A percentile compares a stretch with the other conserved stretches of the same genome.
phyloP scores from a whole-genome alignment of 2,113 vertebrate genomes.

The Microtus oregoni region DNA sequence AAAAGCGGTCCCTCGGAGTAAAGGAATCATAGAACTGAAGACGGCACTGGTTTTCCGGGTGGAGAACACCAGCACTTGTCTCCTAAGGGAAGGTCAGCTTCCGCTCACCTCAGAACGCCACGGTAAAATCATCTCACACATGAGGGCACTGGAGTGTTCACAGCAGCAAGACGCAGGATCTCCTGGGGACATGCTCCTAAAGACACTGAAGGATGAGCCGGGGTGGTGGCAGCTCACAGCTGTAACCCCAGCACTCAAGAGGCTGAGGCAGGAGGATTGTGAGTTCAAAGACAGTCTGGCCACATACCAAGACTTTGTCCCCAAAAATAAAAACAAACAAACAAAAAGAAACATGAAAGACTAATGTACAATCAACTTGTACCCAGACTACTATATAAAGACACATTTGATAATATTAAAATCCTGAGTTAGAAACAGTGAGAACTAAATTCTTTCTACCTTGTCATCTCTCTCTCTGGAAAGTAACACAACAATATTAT shows the following conservation, averaged over 20 bases:
- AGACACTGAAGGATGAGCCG: background rate
- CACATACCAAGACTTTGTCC: background rate
- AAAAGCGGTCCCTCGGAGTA: background rate
- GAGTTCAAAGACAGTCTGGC: background rate
- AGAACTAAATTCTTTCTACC: background rate
- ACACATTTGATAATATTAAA: background rate
- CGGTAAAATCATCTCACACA: background rate
- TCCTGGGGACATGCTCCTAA: background rate
- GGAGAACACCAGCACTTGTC: background rate
- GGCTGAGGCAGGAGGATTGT: background rate
- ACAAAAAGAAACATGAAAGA: background rate
- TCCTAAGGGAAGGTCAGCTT: background rate
- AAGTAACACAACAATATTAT: background rate
- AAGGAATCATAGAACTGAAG: background rate
- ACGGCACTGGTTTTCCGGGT: background rate
- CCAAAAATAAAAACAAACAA: background rate
- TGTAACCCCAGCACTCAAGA: background rate
- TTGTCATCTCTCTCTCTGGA: background rate
- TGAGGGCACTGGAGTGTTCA: background rate
- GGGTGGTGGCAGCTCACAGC: background rate
- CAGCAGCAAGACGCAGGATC: background rate
- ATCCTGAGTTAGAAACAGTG: background rate
- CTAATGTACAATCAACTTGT: background rate
- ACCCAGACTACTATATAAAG: constrained; percentile 8
- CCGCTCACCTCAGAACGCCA: background rate